These are phyloP conservation scores for Oryzias dopingdopingensis DNA, from an alignment of 2,797 vertebrate species.

Conservation along the genomic window DNA sequence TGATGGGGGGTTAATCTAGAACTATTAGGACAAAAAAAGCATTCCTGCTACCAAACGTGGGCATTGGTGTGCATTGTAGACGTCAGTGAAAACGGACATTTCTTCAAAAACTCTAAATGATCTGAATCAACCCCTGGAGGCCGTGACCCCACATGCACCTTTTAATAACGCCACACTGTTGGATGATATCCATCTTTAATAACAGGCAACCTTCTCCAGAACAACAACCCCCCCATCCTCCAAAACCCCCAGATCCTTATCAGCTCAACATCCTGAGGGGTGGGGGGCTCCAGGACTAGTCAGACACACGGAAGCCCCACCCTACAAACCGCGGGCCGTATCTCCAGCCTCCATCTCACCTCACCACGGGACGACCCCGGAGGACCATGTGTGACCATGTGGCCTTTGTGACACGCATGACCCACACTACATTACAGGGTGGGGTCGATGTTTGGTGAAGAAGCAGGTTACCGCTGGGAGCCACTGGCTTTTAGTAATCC, in stretches of 20 bases:
- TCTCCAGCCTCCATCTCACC: constrained; percentile 7
- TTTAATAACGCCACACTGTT: background rate
- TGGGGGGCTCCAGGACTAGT: background rate
- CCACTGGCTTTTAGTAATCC: background rate
- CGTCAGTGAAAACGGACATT: no score
- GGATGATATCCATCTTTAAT: background rate
- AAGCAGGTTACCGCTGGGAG: background rate
- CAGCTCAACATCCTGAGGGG: background rate
- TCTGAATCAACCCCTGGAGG: no score
- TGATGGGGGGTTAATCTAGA: no score
- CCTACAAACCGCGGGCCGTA: constrained; percentile 1
- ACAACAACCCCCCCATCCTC: background rate
- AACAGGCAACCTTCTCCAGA: background rate
- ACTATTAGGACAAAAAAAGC: no score
- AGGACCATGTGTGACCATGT: background rate
- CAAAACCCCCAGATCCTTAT: constrained; percentile 11
- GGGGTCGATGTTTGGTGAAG: background rate
- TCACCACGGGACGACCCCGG: background rate
- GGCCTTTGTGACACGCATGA: background rate
- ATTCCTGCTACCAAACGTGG: no score
- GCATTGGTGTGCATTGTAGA: no score
- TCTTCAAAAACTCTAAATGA: no score
- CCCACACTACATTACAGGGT: background rate
- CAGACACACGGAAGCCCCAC: constrained; percentile 1
- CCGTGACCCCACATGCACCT: no score